Base-by-base conservation (phyloP, 1,140 invertebrate species). In the Battus philenor region DNA sequence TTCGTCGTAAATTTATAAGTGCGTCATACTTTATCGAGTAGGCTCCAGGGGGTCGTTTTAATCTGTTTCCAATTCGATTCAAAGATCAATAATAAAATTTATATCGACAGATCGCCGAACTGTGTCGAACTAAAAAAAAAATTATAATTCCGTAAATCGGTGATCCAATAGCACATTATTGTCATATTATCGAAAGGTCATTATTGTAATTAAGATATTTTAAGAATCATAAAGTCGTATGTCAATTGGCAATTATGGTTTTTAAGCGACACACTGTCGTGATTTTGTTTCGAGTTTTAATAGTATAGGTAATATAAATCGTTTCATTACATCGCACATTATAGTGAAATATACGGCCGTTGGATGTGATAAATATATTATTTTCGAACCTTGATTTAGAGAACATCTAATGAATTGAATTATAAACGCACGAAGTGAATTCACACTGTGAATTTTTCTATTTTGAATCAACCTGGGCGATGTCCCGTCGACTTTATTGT, bases 111-210 rank as follows among this genome's bases (percentile, higher is more conserved):
- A 41, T 27, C 36, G 36, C 22, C 36, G 27, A 27, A 41, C 16
- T 27, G 36, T 39, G 11, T 26, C 12, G 27, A 39, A 26, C 36
- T 11, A 27, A 6, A 41, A 41, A 27, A 41, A 41, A 41, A 27
- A 41, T 41, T 41, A 41, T 27, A 46, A 29, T 22, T 38, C 10
- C 17, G 34, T n/a, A n/a, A 43, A 34, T 45, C 22, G 33, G 38
- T 29, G 15, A 43, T 46, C 31, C 27, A 7, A 46, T 47, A 30
- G 18, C 47, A 55, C 53, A 55, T 55, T 55, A 55, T 50, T 45
- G 50, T 50, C 47, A 18, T 44, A 54, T 55, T 50, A 50, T 43
- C 12, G 13, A 32, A 34, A 55, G 34, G 38, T 50, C 47, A 27
- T 22, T 8, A 31, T 31, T 34, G 50, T 55, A 55, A 47, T 36